These are phyloP conservation scores for Scaptodrosophila latifasciaeformis DNA, from an alignment of 2,888 invertebrate species.

Conservation along the genomic window DNA sequence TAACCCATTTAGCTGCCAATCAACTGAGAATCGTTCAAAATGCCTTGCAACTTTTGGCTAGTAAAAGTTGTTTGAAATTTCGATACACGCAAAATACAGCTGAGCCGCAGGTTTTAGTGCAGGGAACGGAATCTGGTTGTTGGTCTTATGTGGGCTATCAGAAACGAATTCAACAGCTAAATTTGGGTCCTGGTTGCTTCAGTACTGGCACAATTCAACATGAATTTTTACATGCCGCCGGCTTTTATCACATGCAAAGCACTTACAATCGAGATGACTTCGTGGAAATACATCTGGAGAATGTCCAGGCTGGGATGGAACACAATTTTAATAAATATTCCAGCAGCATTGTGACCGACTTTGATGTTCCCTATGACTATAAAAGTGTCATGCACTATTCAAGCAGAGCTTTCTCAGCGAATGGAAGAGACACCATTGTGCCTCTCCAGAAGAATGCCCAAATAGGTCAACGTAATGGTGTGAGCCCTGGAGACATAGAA, in stretches of 20 bases:
- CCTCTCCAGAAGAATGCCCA: constrained; percentile 63
- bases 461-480: constrained; percentile 50
- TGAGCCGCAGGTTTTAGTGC: constrained; percentile 14
- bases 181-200: constrained; percentile 49
- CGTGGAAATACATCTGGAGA: constrained; percentile 76
- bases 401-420: constrained; percentile 81
- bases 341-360: constrained; percentile 76
- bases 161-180: constrained; percentile 70
- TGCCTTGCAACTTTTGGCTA: too few species aligned
- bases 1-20: too few species aligned
- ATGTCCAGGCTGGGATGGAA: constrained; percentile 76
- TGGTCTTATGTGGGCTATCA: constrained; percentile 84
- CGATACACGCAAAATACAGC: neutral
- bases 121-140: constrained; percentile 76
- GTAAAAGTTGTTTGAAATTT: constrained; percentile 44
- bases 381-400: constrained; percentile 87
- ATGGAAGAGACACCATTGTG: constrained; percentile 81
- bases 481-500: constrained; percentile 51
- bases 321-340: constrained; percentile 81
- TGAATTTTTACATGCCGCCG: constrained; percentile 84
- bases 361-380: constrained; percentile 83
- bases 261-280: constrained; percentile 82
- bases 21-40: too few species aligned
- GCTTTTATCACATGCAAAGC: constrained; percentile 86
- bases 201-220: constrained; percentile 78